Conservation (phyloP, 2,113 vertebrate genomes). For the Reinhardtius hippoglossoides region DNA sequence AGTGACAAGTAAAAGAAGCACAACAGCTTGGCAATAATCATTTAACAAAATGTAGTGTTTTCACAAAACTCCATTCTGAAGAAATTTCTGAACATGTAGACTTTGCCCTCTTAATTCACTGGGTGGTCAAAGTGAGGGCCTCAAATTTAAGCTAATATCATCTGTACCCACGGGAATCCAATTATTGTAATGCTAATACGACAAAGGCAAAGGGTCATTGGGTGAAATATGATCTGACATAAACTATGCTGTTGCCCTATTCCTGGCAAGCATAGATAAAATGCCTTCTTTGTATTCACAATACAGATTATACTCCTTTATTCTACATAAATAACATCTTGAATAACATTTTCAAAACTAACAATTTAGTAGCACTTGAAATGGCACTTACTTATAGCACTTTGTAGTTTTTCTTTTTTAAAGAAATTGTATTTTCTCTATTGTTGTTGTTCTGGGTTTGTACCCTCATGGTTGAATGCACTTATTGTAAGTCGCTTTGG, state of each 20-base stretch:
- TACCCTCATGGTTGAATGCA: no score
- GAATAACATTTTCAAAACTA: no score
- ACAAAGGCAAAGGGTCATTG: no score
- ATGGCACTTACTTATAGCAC: no score
- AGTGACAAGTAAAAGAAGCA: constrained; percentile 5
- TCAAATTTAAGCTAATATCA: neutral
- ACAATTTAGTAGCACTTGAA: no score
- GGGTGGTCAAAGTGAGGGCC: neutral
- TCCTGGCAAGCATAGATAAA: neutral
- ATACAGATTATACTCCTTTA: neutral
- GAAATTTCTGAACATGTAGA: neutral
- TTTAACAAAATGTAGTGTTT: neutral
- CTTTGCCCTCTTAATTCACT: neutral
- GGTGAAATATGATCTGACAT: neutral
- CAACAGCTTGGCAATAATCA: constrained; percentile 14
- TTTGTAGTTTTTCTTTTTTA: no score
- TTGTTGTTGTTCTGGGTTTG: no score
- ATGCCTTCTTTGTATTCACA: neutral
- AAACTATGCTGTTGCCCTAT: neutral
- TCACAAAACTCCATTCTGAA: neutral
- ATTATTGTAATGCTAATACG: neutral
- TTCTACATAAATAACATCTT: no score
- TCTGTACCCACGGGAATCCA: neutral
- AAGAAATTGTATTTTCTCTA: no score
- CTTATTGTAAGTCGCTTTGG: no score